Evolutionary conservation across 2,797 vertebrate genomes (phyloP).

Genomic region (Enteromius mattozi): DNA sequence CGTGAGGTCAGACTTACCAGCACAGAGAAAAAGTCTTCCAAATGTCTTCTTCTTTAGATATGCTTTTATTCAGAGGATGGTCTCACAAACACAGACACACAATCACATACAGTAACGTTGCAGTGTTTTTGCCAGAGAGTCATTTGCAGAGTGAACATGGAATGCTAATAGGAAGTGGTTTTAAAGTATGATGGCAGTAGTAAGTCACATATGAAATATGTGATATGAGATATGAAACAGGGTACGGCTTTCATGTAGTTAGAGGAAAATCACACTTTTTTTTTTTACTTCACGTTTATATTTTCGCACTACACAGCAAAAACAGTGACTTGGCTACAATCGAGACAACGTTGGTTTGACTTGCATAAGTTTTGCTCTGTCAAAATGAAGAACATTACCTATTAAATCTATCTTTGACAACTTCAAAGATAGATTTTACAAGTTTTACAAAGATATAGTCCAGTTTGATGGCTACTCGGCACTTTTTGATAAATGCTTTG

Average conservation of each 20-base stretch:
- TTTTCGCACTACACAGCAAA: constrained; percentile 25
- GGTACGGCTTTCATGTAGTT: constrained; percentile 8
- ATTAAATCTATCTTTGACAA: not conserved
- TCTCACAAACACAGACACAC: constrained; percentile 18
- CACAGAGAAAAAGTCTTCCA: constrained; percentile 78
- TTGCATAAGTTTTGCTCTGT: not conserved
- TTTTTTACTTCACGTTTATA: not conserved
- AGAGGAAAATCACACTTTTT: not conserved
- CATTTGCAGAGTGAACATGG: constrained; percentile 14
- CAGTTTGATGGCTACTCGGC: not conserved
- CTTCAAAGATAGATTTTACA: no score
- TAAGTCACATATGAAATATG: not conserved
- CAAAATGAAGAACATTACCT: not conserved
- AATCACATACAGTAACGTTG: not conserved
- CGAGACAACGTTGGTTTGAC: not conserved
- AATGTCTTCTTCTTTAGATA: constrained; percentile 78
- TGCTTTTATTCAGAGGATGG: not conserved
- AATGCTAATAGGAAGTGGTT: constrained; percentile 16
- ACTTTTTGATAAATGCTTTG: constrained; percentile 7
- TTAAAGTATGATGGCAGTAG: not conserved
- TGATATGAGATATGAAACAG: constrained; percentile 7
- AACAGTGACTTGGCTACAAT: not conserved
- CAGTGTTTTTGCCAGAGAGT: constrained; percentile 45
- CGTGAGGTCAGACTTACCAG: constrained; percentile 80
- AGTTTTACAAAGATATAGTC: not conserved